Evolutionary conservation across 2,797 vertebrate genomes (phyloP).

Genomic region (Pantherophis alleghaniensis): DNA sequence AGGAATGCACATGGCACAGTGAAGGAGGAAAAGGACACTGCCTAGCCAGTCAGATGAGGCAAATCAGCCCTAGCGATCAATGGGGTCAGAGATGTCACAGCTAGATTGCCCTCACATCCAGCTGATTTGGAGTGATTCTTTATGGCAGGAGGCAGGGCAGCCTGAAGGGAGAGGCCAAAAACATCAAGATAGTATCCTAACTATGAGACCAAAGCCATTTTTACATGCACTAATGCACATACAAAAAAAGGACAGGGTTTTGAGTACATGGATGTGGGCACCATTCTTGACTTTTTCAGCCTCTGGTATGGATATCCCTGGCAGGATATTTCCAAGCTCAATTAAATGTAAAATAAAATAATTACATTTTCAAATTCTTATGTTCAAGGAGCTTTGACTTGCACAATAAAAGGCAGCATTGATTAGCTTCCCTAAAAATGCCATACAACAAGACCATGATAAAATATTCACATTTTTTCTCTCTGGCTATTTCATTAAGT

Average conservation of each 20-base stretch:
- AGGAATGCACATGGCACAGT: not conserved
- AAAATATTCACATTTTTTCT: not conserved
- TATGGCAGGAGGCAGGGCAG: not conserved
- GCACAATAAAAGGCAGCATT: constrained; percentile 18
- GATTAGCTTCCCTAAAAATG: not conserved
- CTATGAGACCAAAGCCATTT: not conserved
- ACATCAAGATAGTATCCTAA: not conserved
- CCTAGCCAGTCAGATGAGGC: not conserved
- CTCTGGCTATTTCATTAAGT: not conserved
- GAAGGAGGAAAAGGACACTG: not conserved
- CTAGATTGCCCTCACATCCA: not conserved
- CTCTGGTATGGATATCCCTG: not conserved
- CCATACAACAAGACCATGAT: not conserved
- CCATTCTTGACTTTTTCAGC: not conserved
- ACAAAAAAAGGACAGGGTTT: not conserved
- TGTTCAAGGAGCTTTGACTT: constrained; percentile 16
- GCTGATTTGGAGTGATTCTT: not conserved
- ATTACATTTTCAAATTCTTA: constrained; percentile 44
- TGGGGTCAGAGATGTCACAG: not conserved
- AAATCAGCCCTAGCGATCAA: not conserved
- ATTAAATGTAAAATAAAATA: constrained; percentile 13
- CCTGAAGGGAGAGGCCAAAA: not conserved
- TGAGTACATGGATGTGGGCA: not conserved
- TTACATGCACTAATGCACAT: not conserved
- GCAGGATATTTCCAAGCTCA: not conserved